Percentiles rank a stretch among this genome's conserved stretches.
Conservation (phyloP, 2,797 vertebrate species). For the Emydoidea blandingii region DNA sequence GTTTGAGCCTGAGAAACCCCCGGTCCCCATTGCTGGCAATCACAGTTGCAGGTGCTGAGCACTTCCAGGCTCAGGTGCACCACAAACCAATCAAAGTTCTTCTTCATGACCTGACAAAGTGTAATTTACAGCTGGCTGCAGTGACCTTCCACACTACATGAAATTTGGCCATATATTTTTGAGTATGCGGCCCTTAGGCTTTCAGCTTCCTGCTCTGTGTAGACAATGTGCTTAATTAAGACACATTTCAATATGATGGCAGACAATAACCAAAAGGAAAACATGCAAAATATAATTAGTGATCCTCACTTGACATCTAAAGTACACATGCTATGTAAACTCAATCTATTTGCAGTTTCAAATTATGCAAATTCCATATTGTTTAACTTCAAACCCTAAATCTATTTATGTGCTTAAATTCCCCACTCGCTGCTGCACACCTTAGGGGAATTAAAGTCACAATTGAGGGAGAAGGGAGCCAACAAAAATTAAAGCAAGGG, state of each 20-base stretch:
- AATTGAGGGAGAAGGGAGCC: background rate
- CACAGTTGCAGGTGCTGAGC: background rate
- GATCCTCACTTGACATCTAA: conserved; percentile 24
- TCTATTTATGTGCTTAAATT: conserved; percentile 32
- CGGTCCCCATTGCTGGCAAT: background rate
- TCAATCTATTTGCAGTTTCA: conserved; percentile 34
- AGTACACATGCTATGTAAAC: conserved; percentile 17
- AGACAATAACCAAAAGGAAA: conserved; percentile 31
- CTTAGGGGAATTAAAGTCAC: conserved; percentile 33
- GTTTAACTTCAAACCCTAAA: conserved; percentile 43
- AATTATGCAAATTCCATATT: conserved; percentile 52
- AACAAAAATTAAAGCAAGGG: conserved; percentile 24
- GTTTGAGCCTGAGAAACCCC: background rate
- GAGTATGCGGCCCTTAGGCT: conserved; percentile 10
- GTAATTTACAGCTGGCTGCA: conserved; percentile 8
- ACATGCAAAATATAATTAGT: conserved; percentile 13
- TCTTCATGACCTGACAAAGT: background rate
- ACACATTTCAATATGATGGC: background rate
- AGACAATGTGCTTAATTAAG: conserved; percentile 34
- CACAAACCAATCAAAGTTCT: background rate
- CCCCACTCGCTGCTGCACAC: conserved; percentile 19
- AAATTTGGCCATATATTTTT: conserved; percentile 9
- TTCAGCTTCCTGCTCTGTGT: background rate
- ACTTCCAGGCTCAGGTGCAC: background rate
- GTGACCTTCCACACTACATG: background rate